A percentile compares a stretch with the other conserved stretches of the same genome.
Conservation (phyloP, 1,140 invertebrate species). For the Agrypnia vestita region DNA sequence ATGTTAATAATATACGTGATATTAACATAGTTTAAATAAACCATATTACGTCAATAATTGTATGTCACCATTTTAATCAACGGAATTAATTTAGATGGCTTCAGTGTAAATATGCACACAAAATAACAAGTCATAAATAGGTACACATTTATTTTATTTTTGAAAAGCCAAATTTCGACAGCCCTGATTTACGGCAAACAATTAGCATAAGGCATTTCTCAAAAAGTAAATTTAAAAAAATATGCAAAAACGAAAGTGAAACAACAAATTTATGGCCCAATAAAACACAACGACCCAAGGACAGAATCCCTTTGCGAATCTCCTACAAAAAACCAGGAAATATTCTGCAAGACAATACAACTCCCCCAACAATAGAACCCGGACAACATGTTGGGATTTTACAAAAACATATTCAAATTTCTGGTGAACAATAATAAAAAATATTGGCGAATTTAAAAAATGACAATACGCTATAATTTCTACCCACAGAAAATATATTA, state of each 20-base stretch:
- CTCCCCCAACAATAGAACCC: not conserved
- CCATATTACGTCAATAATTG: no score
- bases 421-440: not conserved
- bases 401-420: slow-evolving; percentile 4
- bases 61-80: no score
- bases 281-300: slow-evolving; percentile 4
- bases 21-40: no score
- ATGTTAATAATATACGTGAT: no score
- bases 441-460: not conserved
- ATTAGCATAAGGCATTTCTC: slow-evolving; percentile 13
- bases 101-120: no score
- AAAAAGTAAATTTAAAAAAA: slow-evolving; percentile 17
- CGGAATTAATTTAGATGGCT: no score
- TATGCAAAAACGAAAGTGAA: slow-evolving; percentile 35
- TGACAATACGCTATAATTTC: not conserved
- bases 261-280: slow-evolving; percentile 8
- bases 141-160: not conserved
- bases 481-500: not conserved
- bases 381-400: not conserved
- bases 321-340: slow-evolving; percentile 32
- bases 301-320: slow-evolving; percentile 36
- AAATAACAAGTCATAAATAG: no score
- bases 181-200: not conserved
- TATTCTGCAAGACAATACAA: slow-evolving; percentile 17
- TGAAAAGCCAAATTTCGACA: not conserved